Base-by-base conservation (phyloP, 2,888 invertebrate genomes). In the Bugulina stolonifera region DNA sequence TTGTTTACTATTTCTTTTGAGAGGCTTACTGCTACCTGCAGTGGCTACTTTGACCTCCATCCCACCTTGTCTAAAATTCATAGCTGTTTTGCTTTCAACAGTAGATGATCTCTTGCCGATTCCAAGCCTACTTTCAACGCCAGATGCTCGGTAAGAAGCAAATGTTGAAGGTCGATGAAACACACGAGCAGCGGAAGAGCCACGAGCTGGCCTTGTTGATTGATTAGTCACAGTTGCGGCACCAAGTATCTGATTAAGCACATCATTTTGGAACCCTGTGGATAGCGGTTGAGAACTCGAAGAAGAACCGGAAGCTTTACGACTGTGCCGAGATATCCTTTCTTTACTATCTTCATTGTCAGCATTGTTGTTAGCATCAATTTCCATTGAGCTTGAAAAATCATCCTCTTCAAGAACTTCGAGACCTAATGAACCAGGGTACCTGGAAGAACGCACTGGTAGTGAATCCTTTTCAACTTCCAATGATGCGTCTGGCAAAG, bases 341-440 rank as follows among this genome's bases (percentile, higher is more conserved):
- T 43, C 18, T 43, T 43, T 18, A 43, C 18, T 43, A 32, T 2
- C 3, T 32, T 32, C 64, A 27, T 27, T 22, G 27, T 64, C 64
- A 32, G 64, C 64, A 64, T 64, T 64, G 32, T 64, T 64, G 34
- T 64, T 64, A 5, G 27, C 3, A 57, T 57, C 57, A 29, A 10
- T 64, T 22, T 64, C 64, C 43, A 10, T 5, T 43, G 18, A 43
- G 18, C 18, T 5, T 18, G 18, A 18, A 43, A 18, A 10, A 43
- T 43, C 18, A 10, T 43, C 43, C 10, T 5, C 43, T 18, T 43
- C 18, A 43, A 43, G 43, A 43, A n/a, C n/a, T n/a, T n/a, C n/a
- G n/a, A n/a, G n/a, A n/a, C n/a, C n/a, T n/a, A n/a, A n/a, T n/a
- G n/a, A n/a, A n/a, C n/a, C n/a, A n/a, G n/a, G n/a, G n/a, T n/a